A percentile compares a stretch with the other conserved stretches of the same genome.
Evolutionary conservation across 2,888 invertebrate genomes (phyloP).

Genomic region (Caenorhabditis afra): DNA sequence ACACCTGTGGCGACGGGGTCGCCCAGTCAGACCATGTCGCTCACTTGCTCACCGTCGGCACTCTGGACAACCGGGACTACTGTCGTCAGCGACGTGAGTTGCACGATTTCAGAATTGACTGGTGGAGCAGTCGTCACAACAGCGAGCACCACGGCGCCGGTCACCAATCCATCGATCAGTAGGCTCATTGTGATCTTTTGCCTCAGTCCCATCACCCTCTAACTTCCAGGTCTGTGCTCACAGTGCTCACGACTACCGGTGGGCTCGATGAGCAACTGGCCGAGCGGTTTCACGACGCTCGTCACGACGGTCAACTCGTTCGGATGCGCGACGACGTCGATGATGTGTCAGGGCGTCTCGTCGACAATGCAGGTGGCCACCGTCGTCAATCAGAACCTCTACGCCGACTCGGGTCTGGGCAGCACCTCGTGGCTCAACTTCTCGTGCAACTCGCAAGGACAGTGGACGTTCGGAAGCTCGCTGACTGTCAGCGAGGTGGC

Average conservation of each 20-base stretch:
- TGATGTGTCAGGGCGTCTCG: conserved; percentile 44
- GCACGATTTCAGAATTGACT: conserved; percentile 44
- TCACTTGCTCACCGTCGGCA: conserved; percentile 31
- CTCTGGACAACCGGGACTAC: conserved; percentile 19
- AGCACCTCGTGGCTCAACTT: conserved; percentile 19
- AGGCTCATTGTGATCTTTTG: no score
- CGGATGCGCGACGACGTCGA: conserved; percentile 28
- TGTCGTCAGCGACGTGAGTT: conserved; percentile 34
- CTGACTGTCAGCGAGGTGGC: no score
- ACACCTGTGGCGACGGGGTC: conserved; percentile 24
- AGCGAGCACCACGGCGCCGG: conserved; percentile 33
- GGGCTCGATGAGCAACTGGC: not conserved
- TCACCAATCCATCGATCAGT: conserved; percentile 43
- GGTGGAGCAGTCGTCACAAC: conserved; percentile 31
- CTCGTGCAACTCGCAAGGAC: conserved; percentile 49
- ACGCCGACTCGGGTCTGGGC: not conserved
- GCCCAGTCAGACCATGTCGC: conserved; percentile 15
- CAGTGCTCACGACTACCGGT: conserved; percentile 46
- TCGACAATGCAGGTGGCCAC: conserved; percentile 8
- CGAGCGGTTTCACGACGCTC: conserved; percentile 47
- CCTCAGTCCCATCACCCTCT: no score
- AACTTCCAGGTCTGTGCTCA: conserved; percentile 42
- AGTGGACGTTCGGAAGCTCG: conserved; percentile 34
- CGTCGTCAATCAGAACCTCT: conserved; percentile 21
- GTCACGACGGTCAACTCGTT: conserved; percentile 28